phyloP scores from a whole-genome alignment of 2,888 invertebrate genomes.

The Eupithecia dodoneata region DNA sequence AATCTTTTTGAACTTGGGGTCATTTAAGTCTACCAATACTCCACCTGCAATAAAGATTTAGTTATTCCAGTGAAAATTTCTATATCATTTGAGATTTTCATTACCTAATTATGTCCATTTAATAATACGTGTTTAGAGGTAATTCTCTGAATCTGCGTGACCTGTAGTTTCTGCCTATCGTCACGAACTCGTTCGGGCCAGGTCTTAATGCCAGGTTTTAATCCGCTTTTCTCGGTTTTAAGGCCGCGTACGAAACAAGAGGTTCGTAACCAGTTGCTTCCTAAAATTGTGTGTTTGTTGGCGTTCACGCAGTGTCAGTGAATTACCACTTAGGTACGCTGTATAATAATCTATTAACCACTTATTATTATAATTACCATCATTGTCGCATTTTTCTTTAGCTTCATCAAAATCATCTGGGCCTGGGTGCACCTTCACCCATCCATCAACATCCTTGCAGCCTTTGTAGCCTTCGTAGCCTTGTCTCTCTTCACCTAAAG shows the following conservation, averaged over 20 bases:
- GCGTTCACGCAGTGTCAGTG: no score
- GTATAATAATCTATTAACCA: no score
- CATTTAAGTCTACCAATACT: not conserved
- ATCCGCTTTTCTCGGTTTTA: no score
- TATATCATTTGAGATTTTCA: not conserved
- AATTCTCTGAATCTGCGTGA: no score
- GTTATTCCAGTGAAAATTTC: not conserved
- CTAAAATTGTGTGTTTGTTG: no score
- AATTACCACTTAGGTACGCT: no score
- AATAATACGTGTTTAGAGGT: no score
- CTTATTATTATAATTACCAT: not conserved
- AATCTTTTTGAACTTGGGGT: slow-evolving; percentile 1
- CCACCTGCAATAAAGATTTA: not conserved
- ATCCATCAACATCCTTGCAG: slow-evolving; percentile 6
- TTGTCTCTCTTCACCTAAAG: not conserved
- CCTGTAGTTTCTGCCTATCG: no score
- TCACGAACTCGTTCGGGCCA: no score
- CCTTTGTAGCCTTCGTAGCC: slow-evolving; percentile 5
- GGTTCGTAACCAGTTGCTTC: no score
- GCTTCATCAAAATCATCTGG: slow-evolving; percentile 4
- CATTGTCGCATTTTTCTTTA: not conserved
- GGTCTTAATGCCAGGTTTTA: no score
- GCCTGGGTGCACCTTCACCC: slow-evolving; percentile 8
- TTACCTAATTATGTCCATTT: not conserved
- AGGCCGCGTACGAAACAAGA: no score